Conservation (phyloP, 2,113 vertebrate genomes). For the Ondatra zibethicus region DNA sequence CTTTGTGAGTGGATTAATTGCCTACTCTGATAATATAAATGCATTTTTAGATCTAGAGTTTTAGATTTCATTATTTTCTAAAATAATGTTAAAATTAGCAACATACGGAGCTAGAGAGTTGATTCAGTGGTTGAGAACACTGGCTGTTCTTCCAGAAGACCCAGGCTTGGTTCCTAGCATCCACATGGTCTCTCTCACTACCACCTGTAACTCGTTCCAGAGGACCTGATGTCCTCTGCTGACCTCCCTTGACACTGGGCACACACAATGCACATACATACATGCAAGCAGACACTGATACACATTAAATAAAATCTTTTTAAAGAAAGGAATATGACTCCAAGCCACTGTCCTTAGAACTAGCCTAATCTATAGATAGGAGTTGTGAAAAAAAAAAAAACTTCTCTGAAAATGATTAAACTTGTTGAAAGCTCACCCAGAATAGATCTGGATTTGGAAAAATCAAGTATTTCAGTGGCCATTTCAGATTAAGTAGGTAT, state of each 20-base stretch:
- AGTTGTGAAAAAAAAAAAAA: conserved; percentile 8
- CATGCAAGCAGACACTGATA: neutral
- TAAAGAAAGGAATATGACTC: neutral
- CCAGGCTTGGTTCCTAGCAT: neutral
- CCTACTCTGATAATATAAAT: neutral
- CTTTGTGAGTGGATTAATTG: conserved; percentile 34
- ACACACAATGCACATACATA: neutral
- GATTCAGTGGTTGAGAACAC: neutral
- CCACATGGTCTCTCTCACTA: neutral
- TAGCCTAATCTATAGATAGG: neutral
- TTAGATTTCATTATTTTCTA: neutral
- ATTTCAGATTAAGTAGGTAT: neutral
- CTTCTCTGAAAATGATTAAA: neutral
- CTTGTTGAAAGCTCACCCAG: neutral
- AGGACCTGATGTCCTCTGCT: neutral
- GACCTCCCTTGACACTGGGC: neutral
- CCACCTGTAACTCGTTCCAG: neutral
- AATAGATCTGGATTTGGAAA: neutral
- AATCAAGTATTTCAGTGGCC: neutral
- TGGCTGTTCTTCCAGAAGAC: neutral
- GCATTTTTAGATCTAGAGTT: neutral
- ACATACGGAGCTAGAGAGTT: neutral
- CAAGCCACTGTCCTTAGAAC: neutral
- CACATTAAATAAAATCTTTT: neutral
- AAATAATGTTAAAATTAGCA: neutral